A percentile compares a stretch with the other conserved stretches of the same genome.
These are phyloP conservation scores for Nemapogon koenigi DNA, from an alignment of 2,888 invertebrate species.

Conservation along the genomic window DNA sequence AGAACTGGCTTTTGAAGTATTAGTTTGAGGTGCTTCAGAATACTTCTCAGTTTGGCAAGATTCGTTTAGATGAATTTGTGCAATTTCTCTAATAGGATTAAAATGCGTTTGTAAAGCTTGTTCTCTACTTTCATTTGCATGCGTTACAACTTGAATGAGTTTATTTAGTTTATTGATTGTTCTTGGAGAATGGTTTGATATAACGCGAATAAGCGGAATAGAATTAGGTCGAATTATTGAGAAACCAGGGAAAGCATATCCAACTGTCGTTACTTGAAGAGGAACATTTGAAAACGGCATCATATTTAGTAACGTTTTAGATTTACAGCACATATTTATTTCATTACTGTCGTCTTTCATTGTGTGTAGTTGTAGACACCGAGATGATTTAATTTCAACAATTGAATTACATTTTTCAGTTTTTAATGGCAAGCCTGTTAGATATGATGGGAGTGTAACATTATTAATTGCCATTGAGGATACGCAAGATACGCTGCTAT, in stretches of 20 bases:
- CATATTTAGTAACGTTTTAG: too few species aligned
- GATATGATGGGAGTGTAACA: too few species aligned
- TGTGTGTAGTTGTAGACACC: too few species aligned
- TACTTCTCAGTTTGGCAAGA: conserved; percentile 2
- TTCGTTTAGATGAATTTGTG: not conserved
- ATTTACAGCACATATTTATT: too few species aligned
- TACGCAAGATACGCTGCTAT: too few species aligned
- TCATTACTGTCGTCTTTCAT: too few species aligned
- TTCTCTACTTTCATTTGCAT: not conserved
- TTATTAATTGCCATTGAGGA: too few species aligned
- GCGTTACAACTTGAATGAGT: not conserved
- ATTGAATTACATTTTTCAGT: too few species aligned
- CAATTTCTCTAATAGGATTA: not conserved
- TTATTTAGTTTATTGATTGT: not conserved
- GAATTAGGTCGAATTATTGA: not conserved
- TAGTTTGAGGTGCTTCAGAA: not conserved
- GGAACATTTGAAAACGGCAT: too few species aligned
- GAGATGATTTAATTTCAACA: too few species aligned
- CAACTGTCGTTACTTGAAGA: conserved; percentile 38
- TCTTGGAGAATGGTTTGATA: not conserved
- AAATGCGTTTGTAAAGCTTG: conserved; percentile 2
- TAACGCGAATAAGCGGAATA: not conserved
- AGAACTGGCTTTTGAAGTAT: not conserved
- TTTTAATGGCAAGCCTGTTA: too few species aligned
- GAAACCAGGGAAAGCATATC: conserved; percentile 32